Base-by-base conservation (phyloP, 2,113 vertebrate genomes). In the Toxostoma redivivum region DNA sequence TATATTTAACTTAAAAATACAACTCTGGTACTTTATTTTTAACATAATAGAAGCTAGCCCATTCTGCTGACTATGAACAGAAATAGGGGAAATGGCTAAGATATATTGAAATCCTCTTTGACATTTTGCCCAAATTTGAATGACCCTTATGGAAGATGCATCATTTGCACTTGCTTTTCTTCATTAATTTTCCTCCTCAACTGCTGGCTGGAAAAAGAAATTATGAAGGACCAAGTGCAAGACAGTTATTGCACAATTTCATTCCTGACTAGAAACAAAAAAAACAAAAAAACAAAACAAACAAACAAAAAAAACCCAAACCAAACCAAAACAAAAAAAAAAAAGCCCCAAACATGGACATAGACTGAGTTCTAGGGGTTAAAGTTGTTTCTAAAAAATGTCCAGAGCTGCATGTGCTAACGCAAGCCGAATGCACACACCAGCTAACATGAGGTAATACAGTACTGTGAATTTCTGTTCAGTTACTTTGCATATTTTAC, bases 21-120 rank as follows among this genome's bases (percentile, higher is more conserved):
- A 90, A 37, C 24, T 81, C 51, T 9, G 1, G 5, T 42, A n/a
- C 38, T 86, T 95, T 78, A 92, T 95, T 97, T 96, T 96, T 95
- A 88, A 83, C 90, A 74, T 83, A 92, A 74, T 47, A 84, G 19
- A 47, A 94, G 28, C 57, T 66, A 85, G 57, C 30, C 89, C 37
- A 48, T 93, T 90, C 74, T 74, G 93, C 89, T 95, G 79, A 94
- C 88, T 67, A 48, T 80, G 58, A 86, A 62, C 10, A 96, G 35
- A 89, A 94, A 60, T 48, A 86, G 40, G 47, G 90, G 90, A 96
- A 94, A 86, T 78, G 35, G 71, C 81, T 91, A 45, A 93, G 82
- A 95, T 78, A 78, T 64, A 89, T 48, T 19, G 23, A 90, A 95
- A 95, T 31, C 30, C 25, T 77, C 71, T 92, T 24, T 87, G 81